A percentile compares a stretch with the other conserved stretches of the same genome.
Evolutionary conservation across 2,888 invertebrate species (phyloP).

Genomic region (Hetaerina titia): DNA sequence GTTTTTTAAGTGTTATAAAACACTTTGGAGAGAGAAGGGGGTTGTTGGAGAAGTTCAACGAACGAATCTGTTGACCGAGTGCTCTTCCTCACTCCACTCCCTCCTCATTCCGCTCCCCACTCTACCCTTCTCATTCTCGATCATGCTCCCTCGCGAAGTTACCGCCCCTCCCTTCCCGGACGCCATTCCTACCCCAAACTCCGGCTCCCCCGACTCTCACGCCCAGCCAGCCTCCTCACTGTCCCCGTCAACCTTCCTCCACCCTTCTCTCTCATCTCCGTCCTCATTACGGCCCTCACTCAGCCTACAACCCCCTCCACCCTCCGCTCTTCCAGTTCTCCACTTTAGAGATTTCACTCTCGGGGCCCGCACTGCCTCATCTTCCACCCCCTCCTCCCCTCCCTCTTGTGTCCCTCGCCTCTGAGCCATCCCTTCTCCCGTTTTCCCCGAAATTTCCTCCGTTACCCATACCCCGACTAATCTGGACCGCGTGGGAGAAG

Average conservation of each 20-base stretch:
- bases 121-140: background rate
- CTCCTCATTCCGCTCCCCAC: background rate
- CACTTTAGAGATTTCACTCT: constrained; percentile 20
- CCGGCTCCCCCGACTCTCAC: no score
- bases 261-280: background rate
- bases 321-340: background rate
- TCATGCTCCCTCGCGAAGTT: background rate
- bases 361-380: background rate
- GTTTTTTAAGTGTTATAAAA: background rate
- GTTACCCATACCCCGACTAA: background rate
- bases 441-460: background rate
- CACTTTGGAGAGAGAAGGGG: background rate
- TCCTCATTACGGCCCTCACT: background rate
- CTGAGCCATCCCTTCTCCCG: background rate
- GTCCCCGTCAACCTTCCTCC: no score
- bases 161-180: background rate
- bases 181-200: background rate
- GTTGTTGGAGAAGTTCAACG: background rate
- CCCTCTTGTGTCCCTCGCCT: no score
- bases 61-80: background rate
- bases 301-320: background rate
- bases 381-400: background rate
- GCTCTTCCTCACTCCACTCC: background rate
- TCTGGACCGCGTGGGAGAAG: background rate
- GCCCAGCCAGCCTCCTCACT: no score